Conservation (phyloP, 2,888 invertebrate genomes). For the Plagiodera versicolora region DNA sequence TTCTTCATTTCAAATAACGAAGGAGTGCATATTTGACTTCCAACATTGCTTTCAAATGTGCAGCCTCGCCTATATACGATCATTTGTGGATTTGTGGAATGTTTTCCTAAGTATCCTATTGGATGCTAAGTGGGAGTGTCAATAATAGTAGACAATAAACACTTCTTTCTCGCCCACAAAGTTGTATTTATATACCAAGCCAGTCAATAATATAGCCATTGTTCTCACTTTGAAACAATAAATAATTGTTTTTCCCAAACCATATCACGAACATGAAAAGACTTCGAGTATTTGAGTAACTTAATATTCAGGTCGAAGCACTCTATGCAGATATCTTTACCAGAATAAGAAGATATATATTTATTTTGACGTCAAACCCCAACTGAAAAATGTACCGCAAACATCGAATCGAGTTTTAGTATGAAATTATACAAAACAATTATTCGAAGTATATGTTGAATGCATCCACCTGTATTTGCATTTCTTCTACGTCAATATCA, state of each 20-base stretch:
- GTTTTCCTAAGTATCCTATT: slow-evolving; percentile 4
- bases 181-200: slow-evolving; percentile 3
- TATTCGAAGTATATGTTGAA: too few species aligned
- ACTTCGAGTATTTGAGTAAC: not conserved
- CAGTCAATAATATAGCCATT: slow-evolving; percentile 12
- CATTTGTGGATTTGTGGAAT: not conserved
- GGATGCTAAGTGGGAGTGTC: slow-evolving; percentile 13
- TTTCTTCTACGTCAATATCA: too few species aligned
- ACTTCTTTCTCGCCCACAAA: slow-evolving; percentile 14
- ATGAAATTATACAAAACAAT: too few species aligned
- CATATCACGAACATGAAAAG: not conserved
- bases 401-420: too few species aligned
- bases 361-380: too few species aligned
- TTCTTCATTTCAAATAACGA: too few species aligned
- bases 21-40: not conserved
- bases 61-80: not conserved
- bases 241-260: not conserved
- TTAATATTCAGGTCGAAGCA: too few species aligned
- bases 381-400: too few species aligned
- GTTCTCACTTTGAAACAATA: slow-evolving; percentile 5
- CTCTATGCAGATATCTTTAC: too few species aligned
- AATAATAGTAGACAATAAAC: slow-evolving; percentile 15
- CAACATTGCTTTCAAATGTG: not conserved
- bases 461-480: too few species aligned
- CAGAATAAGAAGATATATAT: too few species aligned